Percentiles rank a stretch among this genome's conserved stretches.
phyloP scores from a whole-genome alignment of 2,888 invertebrate genomes.

The Agriopis aurantiaria region DNA sequence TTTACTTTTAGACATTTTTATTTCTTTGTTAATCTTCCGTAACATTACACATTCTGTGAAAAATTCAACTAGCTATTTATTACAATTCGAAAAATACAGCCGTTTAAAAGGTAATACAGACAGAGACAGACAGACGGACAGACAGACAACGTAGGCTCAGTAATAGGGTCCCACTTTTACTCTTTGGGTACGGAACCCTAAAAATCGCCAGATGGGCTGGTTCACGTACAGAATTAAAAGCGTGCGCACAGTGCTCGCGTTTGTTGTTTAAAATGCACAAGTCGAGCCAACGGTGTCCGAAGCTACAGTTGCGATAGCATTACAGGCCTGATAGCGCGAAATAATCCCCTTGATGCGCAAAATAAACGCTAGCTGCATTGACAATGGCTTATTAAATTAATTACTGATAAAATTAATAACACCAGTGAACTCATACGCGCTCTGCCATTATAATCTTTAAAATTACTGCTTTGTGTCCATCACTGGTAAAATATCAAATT shows the following conservation, averaged over 20 bases:
- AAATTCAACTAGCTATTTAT: too few species aligned
- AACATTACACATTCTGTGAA: too few species aligned
- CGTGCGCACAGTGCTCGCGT: slow-evolving; percentile 15
- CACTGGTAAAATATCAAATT: slow-evolving; percentile 3
- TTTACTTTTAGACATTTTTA: too few species aligned
- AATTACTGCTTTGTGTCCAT: slow-evolving; percentile 28
- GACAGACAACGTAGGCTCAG: too few species aligned
- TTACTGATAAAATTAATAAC: slow-evolving; percentile 52
- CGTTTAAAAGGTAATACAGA: too few species aligned
- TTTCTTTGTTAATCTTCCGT: too few species aligned
- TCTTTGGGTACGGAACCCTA: not conserved
- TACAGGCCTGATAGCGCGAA: slow-evolving; percentile 56
- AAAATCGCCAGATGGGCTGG: not conserved
- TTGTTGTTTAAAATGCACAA: slow-evolving; percentile 44
- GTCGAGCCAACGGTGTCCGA: slow-evolving; percentile 37
- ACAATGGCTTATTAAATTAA: slow-evolving; percentile 57
- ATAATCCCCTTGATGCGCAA: slow-evolving; percentile 60
- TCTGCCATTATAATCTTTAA: slow-evolving; percentile 37
- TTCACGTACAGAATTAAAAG: slow-evolving; percentile 5
- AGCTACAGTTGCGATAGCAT: slow-evolving; percentile 61
- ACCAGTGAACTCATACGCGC: slow-evolving; percentile 34
- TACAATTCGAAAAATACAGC: too few species aligned
- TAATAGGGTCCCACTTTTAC: too few species aligned
- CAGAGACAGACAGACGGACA: too few species aligned
- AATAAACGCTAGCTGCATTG: slow-evolving; percentile 61